Evolutionary conservation across 2,797 vertebrate species (phyloP).

Genomic region (Aldrovandia affinis): DNA sequence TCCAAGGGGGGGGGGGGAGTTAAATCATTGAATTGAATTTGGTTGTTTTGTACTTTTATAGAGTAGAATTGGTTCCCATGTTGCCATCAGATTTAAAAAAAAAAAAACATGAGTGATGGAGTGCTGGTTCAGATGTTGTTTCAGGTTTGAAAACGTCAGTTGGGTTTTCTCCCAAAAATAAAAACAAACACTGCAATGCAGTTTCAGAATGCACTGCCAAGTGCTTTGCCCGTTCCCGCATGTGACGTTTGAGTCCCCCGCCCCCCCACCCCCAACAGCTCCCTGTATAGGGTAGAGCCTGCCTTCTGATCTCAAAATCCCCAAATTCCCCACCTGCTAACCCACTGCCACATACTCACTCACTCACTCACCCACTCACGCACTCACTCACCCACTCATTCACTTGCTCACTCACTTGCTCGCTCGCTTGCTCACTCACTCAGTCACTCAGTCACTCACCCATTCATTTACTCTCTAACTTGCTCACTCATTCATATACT

Average conservation of each 20-base stretch:
- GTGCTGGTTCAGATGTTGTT: neutral
- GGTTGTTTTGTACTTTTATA: neutral
- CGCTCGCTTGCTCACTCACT: too few species aligned
- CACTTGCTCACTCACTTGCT: too few species aligned
- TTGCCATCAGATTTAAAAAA: neutral
- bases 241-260: neutral
- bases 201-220: neutral
- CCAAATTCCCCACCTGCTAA: neutral
- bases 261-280: neutral
- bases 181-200: slow-evolving; percentile 31
- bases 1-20: neutral
- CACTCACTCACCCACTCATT: too few species aligned
- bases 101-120: neutral
- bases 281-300: neutral
- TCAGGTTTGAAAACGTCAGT: neutral
- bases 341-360: neutral
- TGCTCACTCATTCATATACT: neutral
- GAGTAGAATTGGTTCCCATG: neutral
- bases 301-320: neutral
- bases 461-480: too few species aligned
- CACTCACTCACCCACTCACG: neutral
- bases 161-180: neutral
- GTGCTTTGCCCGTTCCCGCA: slow-evolving; percentile 12
- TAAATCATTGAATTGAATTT: neutral
- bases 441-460: too few species aligned